Evolutionary conservation across 1,140 invertebrate genomes (phyloP), one percentile per base, ranked within the genome.

Genomic region (Zaprionus davidi): DNA sequence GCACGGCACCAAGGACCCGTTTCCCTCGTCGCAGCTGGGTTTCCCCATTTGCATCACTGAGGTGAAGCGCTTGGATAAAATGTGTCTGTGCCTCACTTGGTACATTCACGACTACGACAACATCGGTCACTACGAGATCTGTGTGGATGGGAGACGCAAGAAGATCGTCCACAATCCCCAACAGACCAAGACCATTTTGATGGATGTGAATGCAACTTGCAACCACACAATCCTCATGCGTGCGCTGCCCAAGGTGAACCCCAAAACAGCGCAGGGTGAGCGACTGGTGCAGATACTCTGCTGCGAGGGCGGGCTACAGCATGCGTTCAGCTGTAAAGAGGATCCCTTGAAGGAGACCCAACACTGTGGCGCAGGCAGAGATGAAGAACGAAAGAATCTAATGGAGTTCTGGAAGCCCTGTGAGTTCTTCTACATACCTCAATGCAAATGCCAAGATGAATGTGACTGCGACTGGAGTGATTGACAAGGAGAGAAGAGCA

Each of bases 331-430:
- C 38, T 13, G 38, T 2, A n/a, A 15, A 11, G 31, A 34, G 7
- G 31, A 34, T 11, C 31, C 31, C 9, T 34, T 7, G 3, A 34
- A 34, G 31, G 3, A 3, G 0, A 9, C 31, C 31, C 9, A 11
- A 3, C 9, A 0, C 3, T 34, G 9, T 41, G 13, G 4, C 2
- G 0, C 38, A 41, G 15, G 38, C 15, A 41, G 13, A 41, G 9
- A 13, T 6, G 38, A 44, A 0, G 38, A 44, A 0, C 78, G 71
- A 58, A 55, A 60, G 1, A 53, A 62, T 5, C 15, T 90, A n/a
- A 34, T 84, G 11, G 75, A 77, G 13, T 90, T 77, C 46, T 88
- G 84, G 84, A 77, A 76, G 15, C 81, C 75, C 22, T 90, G 85
- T 65, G 76, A 81, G 13, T 90, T 72, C 46, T 31, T 90, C 1